Base-by-base conservation (phyloP, 2,113 vertebrate genomes). In the Varanus salvator region DNA sequence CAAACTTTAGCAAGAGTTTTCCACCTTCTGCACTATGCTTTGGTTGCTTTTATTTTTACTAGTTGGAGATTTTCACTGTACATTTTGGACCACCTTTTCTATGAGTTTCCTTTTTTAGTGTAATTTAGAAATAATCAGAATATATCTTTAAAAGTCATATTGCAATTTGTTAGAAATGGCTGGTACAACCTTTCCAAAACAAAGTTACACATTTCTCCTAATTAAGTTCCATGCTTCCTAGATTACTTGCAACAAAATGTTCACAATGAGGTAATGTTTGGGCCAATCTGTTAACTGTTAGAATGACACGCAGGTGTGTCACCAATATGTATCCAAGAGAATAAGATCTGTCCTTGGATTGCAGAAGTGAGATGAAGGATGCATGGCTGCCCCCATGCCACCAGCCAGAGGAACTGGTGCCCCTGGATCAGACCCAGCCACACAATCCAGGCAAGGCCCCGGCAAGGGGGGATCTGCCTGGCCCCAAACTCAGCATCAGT, bases 1-100 rank as follows among this genome's bases (percentile, higher is more conserved):
- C 9, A 14, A 27, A 48, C 78, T 90, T 94, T 94, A 94, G 86
- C 95, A 87, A 87, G 69, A 89, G 8, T 31, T 38, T 38, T 69
- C 78, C 92, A 68, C 14, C 68, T 57, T n/a, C 89, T 82, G 29
- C 72, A 91, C 15, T 89, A 23, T 38, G 1, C 87, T 48, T 75
- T 34, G 92, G 29, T 57, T 75, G 66, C n/a, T 71, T 93, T 83
- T 4, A 31, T 75, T 94, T 86, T 44, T 31, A 23, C 52, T 60
- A 29, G 52, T 3, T 75, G 71, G 23, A 38, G 57, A 81, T 90
- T 85, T 75, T 83, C 6, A 8, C n/a, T 3, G 38, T 44, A 44
- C 38, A 44, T 44, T 44, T 44, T 44, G 14, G 31, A 17, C 57
- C 27, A 77, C 27, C 86, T 2, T 0, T 23, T 64, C 64, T 86